Base-by-base conservation (phyloP, 2,113 vertebrate species). In the Larimichthys crocea region DNA sequence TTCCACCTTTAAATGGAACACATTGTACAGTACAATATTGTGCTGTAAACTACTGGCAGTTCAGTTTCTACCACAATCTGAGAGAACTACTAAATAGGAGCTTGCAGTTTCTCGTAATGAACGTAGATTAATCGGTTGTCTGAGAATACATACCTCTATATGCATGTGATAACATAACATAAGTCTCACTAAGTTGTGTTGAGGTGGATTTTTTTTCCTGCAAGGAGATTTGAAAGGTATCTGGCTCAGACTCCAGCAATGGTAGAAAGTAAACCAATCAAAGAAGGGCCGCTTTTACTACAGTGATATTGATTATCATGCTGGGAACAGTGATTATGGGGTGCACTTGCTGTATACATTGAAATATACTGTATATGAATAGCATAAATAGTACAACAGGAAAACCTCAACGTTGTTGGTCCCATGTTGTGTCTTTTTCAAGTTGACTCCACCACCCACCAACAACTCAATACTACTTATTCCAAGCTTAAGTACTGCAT, bases 1-100 rank as follows among this genome's bases (percentile, higher is more conserved):
- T 12, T 65, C 5, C n/a, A 49, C 5, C n/a, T 76, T 49, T 3
- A 20, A 35, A 48, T 56, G 26, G 44, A 53, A 35, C 50, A n/a
- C 49, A 29, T 35, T 16, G 6, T 29, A 44, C 22, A 46, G 7
- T 52, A 31, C 9, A 3, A n/a, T 16, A n/a, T 60, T 60, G 60
- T 46, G 52, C 52, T 59, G 22, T 55, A 24, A 78, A 35, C 53
- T 73, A 78, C 7, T 24, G 49, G 26, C 59, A 40, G 62, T 74
- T 80, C 59, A 0, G 42, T 59, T 57, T 42, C 26, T 19, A 61
- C 24, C 57, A 65, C 59, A 64, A 19, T 63, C 67, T 40, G 15
- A 65, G 22, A 26, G 20, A 70, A 48, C 14, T 35, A 5, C 46
- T 16, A 16, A 40, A 4, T 29, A 22, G 29, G 52, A 42, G 56